Evolutionary conservation across 1,140 invertebrate genomes (phyloP).

Genomic region (Brachionus rotundiformis): DNA sequence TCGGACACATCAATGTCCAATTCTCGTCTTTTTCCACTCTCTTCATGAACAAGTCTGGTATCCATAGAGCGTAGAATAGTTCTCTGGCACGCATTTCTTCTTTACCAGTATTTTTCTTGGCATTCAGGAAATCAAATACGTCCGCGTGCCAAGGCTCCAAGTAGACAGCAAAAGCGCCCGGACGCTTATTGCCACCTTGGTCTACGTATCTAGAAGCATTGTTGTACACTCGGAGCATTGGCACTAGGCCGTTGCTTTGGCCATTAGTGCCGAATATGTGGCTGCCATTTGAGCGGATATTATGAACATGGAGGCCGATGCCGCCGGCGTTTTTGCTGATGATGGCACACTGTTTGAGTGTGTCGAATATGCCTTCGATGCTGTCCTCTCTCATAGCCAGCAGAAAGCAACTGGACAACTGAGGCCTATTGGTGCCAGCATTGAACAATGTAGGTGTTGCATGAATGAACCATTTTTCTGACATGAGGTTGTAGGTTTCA

Average conservation of each 20-base stretch:
- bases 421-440: slow-evolving; percentile 84
- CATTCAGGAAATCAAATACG: slow-evolving; percentile 89
- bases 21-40: slow-evolving; percentile 81
- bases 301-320: slow-evolving; percentile 93
- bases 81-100: slow-evolving; percentile 90
- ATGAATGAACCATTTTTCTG: slow-evolving; percentile 95
- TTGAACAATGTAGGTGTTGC: slow-evolving; percentile 95
- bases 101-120: slow-evolving; percentile 88
- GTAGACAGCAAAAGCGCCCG: slow-evolving; percentile 98
- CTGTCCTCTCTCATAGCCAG: slow-evolving; percentile 92
- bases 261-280: slow-evolving; percentile 93
- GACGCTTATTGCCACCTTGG: slow-evolving; percentile 94
- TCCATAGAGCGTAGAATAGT: slow-evolving; percentile 97
- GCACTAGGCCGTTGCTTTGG: slow-evolving; percentile 91
- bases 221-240: slow-evolving; percentile 94
- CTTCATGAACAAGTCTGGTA: slow-evolving; percentile 98
- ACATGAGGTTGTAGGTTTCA: slow-evolving; percentile 93
- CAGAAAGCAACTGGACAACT: slow-evolving; percentile 92
- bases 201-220: slow-evolving; percentile 94
- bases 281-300: slow-evolving; percentile 85
- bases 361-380: slow-evolving; percentile 97
- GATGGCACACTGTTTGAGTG: slow-evolving; percentile 86
- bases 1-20: slow-evolving; percentile 96
- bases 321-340: slow-evolving; percentile 97
- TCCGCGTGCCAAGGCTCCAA: slow-evolving; percentile 98